These are phyloP conservation scores for Neoascia interrupta DNA, from an alignment of 2,888 invertebrate genomes.

Conservation along the genomic window DNA sequence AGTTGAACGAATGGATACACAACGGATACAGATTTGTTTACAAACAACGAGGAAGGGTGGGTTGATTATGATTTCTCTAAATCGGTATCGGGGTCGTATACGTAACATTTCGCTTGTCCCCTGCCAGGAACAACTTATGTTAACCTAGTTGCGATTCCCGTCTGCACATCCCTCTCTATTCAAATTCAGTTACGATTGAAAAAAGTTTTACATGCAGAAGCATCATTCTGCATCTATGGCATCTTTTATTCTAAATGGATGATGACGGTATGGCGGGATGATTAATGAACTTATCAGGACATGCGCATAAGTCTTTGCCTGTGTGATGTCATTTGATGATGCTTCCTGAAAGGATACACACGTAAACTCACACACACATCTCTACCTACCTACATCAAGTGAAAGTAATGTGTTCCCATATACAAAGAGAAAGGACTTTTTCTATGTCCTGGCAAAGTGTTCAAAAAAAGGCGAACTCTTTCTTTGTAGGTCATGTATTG, in stretches of 20 bases:
- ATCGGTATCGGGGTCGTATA: constrained; percentile 41
- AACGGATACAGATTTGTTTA: constrained; percentile 58
- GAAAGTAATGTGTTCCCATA: constrained; percentile 41
- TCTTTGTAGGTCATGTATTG: constrained; percentile 46
- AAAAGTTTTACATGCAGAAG: constrained; percentile 29
- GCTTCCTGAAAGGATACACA: constrained; percentile 20
- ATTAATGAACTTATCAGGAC: constrained; percentile 46
- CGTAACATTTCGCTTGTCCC: not conserved
- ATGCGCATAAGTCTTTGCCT: constrained; percentile 33
- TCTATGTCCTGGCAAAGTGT: constrained; percentile 7
- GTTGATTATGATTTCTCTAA: not conserved
- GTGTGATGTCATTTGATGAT: constrained; percentile 48
- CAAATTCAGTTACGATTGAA: not conserved
- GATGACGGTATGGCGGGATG: constrained; percentile 60
- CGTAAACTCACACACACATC: not conserved
- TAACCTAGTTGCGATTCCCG: constrained; percentile 25
- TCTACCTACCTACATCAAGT: constrained; percentile 34
- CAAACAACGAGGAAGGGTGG: constrained; percentile 45
- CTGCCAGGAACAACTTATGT: constrained; percentile 16
- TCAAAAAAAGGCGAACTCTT: constrained; percentile 8
- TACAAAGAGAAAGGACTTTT: constrained; percentile 36
- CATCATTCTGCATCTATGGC: constrained; percentile 24
- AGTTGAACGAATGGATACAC: constrained; percentile 37
- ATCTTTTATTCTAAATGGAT: constrained; percentile 54
- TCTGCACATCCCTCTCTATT: not conserved